Conservation (phyloP, 1,140 invertebrate genomes). For the Bemisia tabaci region DNA sequence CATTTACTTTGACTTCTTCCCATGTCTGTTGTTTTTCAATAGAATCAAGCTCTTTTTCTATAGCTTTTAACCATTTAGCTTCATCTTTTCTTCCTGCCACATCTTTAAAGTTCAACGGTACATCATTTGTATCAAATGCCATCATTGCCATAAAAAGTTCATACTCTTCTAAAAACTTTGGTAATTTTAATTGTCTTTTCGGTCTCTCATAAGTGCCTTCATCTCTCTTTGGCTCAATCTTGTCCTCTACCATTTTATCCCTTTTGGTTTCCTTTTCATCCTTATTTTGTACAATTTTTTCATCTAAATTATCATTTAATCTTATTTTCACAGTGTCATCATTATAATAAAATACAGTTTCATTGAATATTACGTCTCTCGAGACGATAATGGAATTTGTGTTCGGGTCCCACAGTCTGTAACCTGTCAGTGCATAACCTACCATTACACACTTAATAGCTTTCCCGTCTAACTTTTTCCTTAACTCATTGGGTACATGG, state of each 20-base stretch:
- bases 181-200: background rate
- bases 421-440: constrained; percentile 11
- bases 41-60: constrained; percentile 1
- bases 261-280: too few species aligned
- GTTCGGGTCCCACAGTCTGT: constrained; percentile 1
- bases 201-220: too few species aligned
- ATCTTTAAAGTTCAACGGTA: constrained; percentile 1
- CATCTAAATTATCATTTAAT: background rate
- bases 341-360: background rate
- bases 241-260: background rate
- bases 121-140: constrained; percentile 2
- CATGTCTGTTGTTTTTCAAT: constrained; percentile 1
- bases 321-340: background rate
- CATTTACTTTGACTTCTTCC: background rate
- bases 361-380: constrained; percentile 1
- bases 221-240: background rate
- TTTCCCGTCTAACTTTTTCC: constrained; percentile 8
- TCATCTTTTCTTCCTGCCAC: background rate
- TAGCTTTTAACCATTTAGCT: constrained; percentile 3
- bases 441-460: constrained; percentile 9
- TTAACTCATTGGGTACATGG: constrained; percentile 2
- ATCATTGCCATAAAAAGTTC: constrained; percentile 7
- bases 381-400: background rate
- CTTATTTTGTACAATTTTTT: background rate
- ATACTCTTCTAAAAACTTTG: constrained; percentile 1